These are phyloP conservation scores for Drepanosiphum platanoidis DNA, from an alignment of 2,888 invertebrate species.

Conservation along the genomic window DNA sequence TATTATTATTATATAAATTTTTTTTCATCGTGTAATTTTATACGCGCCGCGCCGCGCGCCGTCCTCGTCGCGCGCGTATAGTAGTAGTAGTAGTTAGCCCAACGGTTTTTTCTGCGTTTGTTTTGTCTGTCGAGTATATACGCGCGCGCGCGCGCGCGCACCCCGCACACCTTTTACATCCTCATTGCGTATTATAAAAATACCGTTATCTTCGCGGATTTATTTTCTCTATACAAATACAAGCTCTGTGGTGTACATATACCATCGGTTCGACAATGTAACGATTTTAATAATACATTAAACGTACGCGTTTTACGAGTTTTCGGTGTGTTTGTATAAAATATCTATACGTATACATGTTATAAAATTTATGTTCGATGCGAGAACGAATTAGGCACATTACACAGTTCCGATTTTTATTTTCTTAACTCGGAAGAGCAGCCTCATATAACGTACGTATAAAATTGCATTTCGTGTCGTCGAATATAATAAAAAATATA, in stretches of 20 bases:
- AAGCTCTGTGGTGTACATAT: not conserved
- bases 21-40: constrained; percentile 44
- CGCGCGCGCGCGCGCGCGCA: not conserved
- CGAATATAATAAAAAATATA: not conserved
- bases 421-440: not conserved
- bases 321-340: too few relatives aligned
- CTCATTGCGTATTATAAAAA: not conserved
- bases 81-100: too few relatives aligned
- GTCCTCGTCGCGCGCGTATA: not conserved
- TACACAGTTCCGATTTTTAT: too few relatives aligned
- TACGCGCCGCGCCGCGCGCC: constrained; percentile 29
- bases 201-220: constrained; percentile 46
- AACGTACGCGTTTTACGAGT: too few relatives aligned
- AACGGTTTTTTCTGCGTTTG: constrained; percentile 61
- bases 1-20: constrained; percentile 35
- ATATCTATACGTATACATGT: too few relatives aligned
- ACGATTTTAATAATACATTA: not conserved
- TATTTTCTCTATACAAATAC: not conserved
- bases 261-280: too few relatives aligned
- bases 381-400: too few relatives aligned
- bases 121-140: constrained; percentile 37
- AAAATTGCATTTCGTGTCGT: not conserved
- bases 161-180: constrained; percentile 53
- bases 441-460: not conserved
- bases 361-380: too few relatives aligned